Evolutionary conservation across 2,797 vertebrate genomes (phyloP).

Genomic region (Philypnodon macrostomus): DNA sequence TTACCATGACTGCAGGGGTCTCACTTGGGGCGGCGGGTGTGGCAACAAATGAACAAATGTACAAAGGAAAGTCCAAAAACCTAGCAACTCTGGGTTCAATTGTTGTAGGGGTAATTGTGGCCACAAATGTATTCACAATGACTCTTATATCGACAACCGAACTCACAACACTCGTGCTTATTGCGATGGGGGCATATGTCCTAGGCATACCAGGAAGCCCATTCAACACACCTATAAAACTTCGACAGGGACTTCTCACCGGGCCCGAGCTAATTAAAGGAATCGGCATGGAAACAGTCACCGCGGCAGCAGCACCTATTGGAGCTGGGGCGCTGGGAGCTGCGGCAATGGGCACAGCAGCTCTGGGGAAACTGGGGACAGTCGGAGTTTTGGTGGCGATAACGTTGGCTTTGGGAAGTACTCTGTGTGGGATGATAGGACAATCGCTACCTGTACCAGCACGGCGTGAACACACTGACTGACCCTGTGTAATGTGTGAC

Average conservation of each 20-base stretch:
- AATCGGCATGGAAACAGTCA: constrained; percentile 69
- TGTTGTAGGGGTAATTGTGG: constrained; percentile 24
- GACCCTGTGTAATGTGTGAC: constrained; percentile 10
- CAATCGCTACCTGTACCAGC: constrained; percentile 23
- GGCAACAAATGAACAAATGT: constrained; percentile 31
- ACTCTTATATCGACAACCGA: constrained; percentile 27
- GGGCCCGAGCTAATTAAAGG: constrained; percentile 56
- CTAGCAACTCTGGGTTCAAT: constrained; percentile 40
- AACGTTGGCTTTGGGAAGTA: constrained; percentile 48
- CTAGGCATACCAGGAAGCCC: constrained; percentile 64
- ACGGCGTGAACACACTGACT: constrained; percentile 27
- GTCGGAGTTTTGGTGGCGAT: constrained; percentile 50
- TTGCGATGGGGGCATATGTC: constrained; percentile 48
- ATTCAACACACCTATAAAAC: constrained; percentile 55
- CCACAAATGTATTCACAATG: constrained; percentile 11
- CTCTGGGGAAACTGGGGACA: constrained; percentile 62
- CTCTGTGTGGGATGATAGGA: constrained; percentile 46
- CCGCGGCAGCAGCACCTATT: constrained; percentile 61
- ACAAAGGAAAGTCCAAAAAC: too few species aligned
- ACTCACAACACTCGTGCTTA: constrained; percentile 31
- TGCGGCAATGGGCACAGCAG: constrained; percentile 48
- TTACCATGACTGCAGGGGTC: constrained; percentile 51
- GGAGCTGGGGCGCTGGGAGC: constrained; percentile 64
- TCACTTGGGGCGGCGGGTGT: constrained; percentile 57
- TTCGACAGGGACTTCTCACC: constrained; percentile 44